Evolutionary conservation across 2,113 vertebrate genomes (phyloP), one percentile per base, ranked within the genome.

Genomic region (Burhinus bistriatus): DNA sequence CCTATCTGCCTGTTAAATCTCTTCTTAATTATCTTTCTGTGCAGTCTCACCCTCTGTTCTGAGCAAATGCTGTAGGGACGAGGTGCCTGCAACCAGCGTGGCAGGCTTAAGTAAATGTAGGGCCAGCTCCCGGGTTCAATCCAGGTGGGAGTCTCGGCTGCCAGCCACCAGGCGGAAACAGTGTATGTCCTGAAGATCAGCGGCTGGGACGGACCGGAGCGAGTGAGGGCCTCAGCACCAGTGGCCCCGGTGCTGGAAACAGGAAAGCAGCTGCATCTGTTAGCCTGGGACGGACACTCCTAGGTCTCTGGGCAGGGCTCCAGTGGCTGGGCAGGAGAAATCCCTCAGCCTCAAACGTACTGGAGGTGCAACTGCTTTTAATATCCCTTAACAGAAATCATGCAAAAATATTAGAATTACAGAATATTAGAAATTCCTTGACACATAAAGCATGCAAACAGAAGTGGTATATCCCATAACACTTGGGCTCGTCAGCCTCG

Each of bases 31-130:
- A 9, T 4, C 6, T 55, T 18, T 27, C 23, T 30, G n/a, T 47
- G 23, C 57, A 54, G 30, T n/a, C 30, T 36, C 59, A 51, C 42
- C 26, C 36, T 36, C 68, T 25, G 4, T 21, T 49, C 30, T 21
- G 34, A 27, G 13, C 4, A 2, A 45, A 12, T 12, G 21, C 65
- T 16, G 20, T 16, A 32, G 40, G 58, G 51, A 49, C 0, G 3
- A 36, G 13, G 25, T 72, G 30, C n/a, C n/a, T 2, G 0, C 49
- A 34, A 13, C 18, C 40, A 55, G 57, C 2, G 0, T 20, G 51
- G 29, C 76, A 26, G 25, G 58, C 2, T 0, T 16, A 19, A 25
- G 40, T 9, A 14, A 49, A 13, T 29, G 13, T 11, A 16, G 42
- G 20, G 8, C 51, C 34, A 65, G 29, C 12, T 47, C 40, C 66